Conservation (phyloP, 2,113 vertebrate species). For the Clupea harengus region DNA sequence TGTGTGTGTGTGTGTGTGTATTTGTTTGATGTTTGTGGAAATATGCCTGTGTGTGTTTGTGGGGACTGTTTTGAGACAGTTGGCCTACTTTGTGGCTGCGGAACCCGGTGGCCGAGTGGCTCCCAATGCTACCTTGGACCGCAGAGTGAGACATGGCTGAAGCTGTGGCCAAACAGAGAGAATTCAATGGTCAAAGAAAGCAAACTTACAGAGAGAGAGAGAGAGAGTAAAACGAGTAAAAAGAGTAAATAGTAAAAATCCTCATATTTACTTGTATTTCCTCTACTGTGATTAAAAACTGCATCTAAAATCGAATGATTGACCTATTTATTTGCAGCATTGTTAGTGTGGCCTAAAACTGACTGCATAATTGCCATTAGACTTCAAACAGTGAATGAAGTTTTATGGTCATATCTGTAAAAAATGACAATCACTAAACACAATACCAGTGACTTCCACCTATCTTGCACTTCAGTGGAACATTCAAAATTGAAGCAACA, state of each 20-base stretch:
- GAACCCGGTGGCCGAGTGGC: constrained; percentile 67
- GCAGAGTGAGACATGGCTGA: constrained; percentile 77
- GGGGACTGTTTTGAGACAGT: background rate
- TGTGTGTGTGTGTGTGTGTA: background rate
- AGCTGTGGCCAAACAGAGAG: constrained; percentile 43
- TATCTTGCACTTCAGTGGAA: too few species aligned
- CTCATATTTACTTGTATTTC: background rate
- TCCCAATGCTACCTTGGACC: constrained; percentile 77
- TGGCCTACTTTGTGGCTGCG: constrained; percentile 66
- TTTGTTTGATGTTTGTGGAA: background rate
- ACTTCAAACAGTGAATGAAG: background rate
- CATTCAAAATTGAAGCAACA: background rate
- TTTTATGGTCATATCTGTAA: background rate
- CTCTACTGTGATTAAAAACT: background rate
- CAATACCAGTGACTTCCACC: background rate
- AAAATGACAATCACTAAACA: background rate
- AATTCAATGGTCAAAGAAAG: background rate
- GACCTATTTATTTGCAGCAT: background rate
- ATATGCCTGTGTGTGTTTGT: background rate
- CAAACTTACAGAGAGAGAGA: background rate
- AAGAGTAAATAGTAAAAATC: too few species aligned
- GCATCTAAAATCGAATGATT: background rate
- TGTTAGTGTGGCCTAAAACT: background rate
- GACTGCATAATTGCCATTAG: background rate
- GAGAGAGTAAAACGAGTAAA: background rate